Evolutionary conservation across 1,140 invertebrate genomes (phyloP).

Genomic region (Mactra quadrangularis): DNA sequence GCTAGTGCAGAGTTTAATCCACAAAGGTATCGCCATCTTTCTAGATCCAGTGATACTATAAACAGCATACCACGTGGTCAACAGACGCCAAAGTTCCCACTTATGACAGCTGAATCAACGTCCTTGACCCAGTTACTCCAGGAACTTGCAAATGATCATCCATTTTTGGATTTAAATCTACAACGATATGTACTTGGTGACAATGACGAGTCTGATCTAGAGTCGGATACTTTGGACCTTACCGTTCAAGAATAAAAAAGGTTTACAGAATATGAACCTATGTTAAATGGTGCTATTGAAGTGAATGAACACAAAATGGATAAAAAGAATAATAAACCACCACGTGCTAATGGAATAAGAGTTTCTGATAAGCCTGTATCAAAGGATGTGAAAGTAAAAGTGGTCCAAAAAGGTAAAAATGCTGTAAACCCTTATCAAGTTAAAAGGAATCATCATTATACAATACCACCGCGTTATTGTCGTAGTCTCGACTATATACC

Average conservation of each 20-base stretch:
- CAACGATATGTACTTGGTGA: constrained; percentile 13
- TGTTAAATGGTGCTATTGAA: constrained; percentile 51
- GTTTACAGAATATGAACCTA: constrained; percentile 25
- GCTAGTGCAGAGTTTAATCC: constrained; percentile 61
- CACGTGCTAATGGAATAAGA: constrained; percentile 15
- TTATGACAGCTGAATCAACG: constrained; percentile 66
- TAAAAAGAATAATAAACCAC: background rate
- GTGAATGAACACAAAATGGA: background rate
- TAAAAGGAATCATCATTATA: constrained; percentile 76
- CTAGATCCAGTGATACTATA: constrained; percentile 77
- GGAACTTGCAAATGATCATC: constrained; percentile 73
- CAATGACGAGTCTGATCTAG: constrained; percentile 31
- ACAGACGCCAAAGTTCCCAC: constrained; percentile 78
- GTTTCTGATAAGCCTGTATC: background rate
- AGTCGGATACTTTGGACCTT: constrained; percentile 19
- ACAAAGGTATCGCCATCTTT: constrained; percentile 68
- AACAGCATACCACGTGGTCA: constrained; percentile 74
- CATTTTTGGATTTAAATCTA: constrained; percentile 54
- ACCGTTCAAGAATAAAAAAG: background rate
- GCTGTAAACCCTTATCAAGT: constrained; percentile 76
- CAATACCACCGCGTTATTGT: constrained; percentile 78
- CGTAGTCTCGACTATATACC: constrained; percentile 82
- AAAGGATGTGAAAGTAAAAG: background rate
- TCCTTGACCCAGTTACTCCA: constrained; percentile 77
- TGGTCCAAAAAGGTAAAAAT: constrained; percentile 1